Percentiles rank a stretch among this genome's conserved stretches.
Conservation (phyloP, 1,140 invertebrate genomes). For the Drosophila aff. region DNA sequence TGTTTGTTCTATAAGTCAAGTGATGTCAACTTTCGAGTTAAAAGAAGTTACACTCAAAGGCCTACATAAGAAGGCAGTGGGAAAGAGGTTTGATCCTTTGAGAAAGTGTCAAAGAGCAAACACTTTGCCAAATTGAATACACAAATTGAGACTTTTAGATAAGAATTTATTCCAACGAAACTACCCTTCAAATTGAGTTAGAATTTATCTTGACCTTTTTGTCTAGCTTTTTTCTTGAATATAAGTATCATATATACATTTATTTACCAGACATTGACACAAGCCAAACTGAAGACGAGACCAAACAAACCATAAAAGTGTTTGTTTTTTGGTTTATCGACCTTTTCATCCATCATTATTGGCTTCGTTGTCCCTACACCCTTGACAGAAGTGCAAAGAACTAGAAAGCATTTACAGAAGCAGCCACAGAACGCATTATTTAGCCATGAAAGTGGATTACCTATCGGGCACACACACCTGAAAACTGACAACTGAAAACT, state of each 20-base stretch:
- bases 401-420: conserved; percentile 40
- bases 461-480: conserved; percentile 29
- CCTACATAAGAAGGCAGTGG: not conserved
- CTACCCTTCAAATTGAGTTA: conserved; percentile 12
- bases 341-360: conserved; percentile 47
- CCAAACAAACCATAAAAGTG: conserved; percentile 77
- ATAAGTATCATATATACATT: not conserved
- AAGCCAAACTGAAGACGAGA: conserved; percentile 14
- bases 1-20: conserved; percentile 43
- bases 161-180: conserved; percentile 1
- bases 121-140: conserved; percentile 36
- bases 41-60: conserved; percentile 5
- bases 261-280: not conserved
- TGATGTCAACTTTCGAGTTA: conserved; percentile 29
- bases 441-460: conserved; percentile 80
- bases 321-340: conserved; percentile 60
- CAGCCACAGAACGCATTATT: conserved; percentile 65
- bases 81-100: not conserved
- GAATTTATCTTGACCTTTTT: not conserved
- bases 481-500: conserved; percentile 19
- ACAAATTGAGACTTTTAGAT: not conserved
- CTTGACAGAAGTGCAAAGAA: conserved; percentile 6
- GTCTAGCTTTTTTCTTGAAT: not conserved
- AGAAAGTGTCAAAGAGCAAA: not conserved
- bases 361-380: conserved; percentile 33